These are phyloP conservation scores for Notiomystis cincta DNA, from an alignment of 2,113 vertebrate species.

Conservation along the genomic window DNA sequence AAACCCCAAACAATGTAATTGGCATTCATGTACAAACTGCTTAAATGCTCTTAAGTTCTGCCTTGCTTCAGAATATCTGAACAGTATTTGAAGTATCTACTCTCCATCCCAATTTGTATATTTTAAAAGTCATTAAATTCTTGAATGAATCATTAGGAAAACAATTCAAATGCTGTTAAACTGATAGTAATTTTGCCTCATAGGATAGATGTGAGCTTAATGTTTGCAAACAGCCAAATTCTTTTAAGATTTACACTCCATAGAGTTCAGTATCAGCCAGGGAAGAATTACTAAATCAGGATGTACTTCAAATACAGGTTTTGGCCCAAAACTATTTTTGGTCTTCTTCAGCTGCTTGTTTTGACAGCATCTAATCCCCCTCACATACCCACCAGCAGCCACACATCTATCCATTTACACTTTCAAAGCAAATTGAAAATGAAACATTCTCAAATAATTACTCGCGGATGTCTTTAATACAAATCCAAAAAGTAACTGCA, in stretches of 20 bases:
- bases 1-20: slow-evolving; percentile 39
- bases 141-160: slow-evolving; percentile 73
- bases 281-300: slow-evolving; percentile 38
- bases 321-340: slow-evolving; percentile 50
- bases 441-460: slow-evolving; percentile 58
- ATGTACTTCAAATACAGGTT: slow-evolving; percentile 36
- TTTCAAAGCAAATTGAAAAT: slow-evolving; percentile 35
- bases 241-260: slow-evolving; percentile 48
- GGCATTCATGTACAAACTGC: slow-evolving; percentile 16
- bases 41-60: slow-evolving; percentile 47
- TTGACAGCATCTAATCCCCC: slow-evolving; percentile 50
- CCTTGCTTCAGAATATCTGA: slow-evolving; percentile 55
- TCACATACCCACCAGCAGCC: slow-evolving; percentile 28
- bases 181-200: slow-evolving; percentile 57
- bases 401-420: slow-evolving; percentile 28
- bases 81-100: slow-evolving; percentile 48
- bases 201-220: slow-evolving; percentile 40
- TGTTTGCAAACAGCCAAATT: slow-evolving; percentile 44
- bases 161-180: slow-evolving; percentile 70
- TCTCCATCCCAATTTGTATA: slow-evolving; percentile 58
- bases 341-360: slow-evolving; percentile 46
- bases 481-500: slow-evolving; percentile 9
- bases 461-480: not conserved
- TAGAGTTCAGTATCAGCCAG: slow-evolving; percentile 15
- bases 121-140: slow-evolving; percentile 69